Base-by-base conservation (phyloP, 1,140 invertebrate genomes). In the Brachionus calyciflorus region DNA sequence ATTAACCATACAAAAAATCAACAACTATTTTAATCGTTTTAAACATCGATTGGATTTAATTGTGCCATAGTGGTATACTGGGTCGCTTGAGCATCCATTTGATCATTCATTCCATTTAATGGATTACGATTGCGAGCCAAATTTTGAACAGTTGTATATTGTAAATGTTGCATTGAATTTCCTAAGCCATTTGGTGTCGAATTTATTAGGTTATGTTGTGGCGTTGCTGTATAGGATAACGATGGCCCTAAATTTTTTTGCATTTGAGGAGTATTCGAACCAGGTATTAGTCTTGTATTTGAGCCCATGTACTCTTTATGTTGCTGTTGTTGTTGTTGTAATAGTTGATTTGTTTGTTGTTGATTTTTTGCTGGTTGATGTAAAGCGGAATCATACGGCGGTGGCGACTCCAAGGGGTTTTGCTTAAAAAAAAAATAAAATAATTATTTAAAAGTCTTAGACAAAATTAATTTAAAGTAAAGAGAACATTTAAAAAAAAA, bases 371-470 rank as follows among this genome's bases (percentile, higher is more conserved):
- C 40, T 14, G 69, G 69, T 51, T 55, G 69, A 17, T 73, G 46
- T 21, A 51, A 49, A 40, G 69, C 33, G 17, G 69, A 44, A 33
- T 73, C 69, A 73, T 73, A 73, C 69, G 69, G 69, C 33, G 69
- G 69, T 73, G 69, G 69, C 69, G 69, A 73, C 37, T 73, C 69
- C 69, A 73, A 55, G 9, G 46, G 69, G 37, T 73, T 73, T 73
- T 73, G 69, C 69, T 73, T 17, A n/a, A 60, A 33, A 60, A 24
- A 26, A 26, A 26, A 40, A 19, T 19, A 60, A 60, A 60, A 60
- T 17, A 60, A 37, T 17, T 33, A n/a, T 17, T 60, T 60, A 40
- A 60, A 17, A 33, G 19, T 19, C n/a, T 17, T 6, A 6, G 19
- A n/a, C 1, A 49, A 17, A n/a, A 7, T n/a, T n/a, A 6, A 4